A percentile compares a stretch with the other conserved stretches of the same genome.
These are phyloP conservation scores for Morpho achilles DNA, from an alignment of 2,888 invertebrate species.

Conservation along the genomic window DNA sequence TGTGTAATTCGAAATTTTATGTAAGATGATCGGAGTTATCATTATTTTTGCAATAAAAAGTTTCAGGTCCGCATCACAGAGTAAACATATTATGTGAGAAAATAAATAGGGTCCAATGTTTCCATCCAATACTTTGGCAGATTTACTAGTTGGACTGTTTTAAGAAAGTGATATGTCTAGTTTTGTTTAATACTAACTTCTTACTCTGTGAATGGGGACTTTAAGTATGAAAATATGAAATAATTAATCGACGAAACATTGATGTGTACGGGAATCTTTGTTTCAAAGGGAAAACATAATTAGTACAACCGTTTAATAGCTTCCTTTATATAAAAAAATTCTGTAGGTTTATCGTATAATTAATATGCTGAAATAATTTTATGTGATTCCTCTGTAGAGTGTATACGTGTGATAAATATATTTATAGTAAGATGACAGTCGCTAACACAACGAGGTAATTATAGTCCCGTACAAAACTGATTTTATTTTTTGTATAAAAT, in stretches of 20 bases:
- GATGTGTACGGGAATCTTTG: slow-evolving; percentile 77
- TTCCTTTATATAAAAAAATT: slow-evolving; percentile 15
- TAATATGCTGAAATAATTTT: slow-evolving; percentile 20
- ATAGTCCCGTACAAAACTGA: slow-evolving; percentile 67
- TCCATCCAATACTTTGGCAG: slow-evolving; percentile 70
- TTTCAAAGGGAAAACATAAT: slow-evolving; percentile 73
- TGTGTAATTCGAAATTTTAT: slow-evolving; percentile 39
- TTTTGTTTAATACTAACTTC: slow-evolving; percentile 54
- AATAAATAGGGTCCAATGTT: slow-evolving; percentile 71
- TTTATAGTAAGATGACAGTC: slow-evolving; percentile 72
- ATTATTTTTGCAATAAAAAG: slow-evolving; percentile 48
- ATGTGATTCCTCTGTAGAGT: slow-evolving; percentile 52
- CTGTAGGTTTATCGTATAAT: slow-evolving; percentile 8
- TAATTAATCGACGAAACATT: slow-evolving; percentile 55
- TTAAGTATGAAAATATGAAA: slow-evolving; percentile 40
- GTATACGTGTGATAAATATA: slow-evolving; percentile 69
- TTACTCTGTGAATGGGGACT: slow-evolving; percentile 61
- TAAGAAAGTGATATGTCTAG: slow-evolving; percentile 60
- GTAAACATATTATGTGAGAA: slow-evolving; percentile 45
- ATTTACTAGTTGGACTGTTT: slow-evolving; percentile 63
- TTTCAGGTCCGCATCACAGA: slow-evolving; percentile 60
- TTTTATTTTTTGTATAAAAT: slow-evolving; percentile 79
- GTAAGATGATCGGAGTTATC: slow-evolving; percentile 46
- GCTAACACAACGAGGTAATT: slow-evolving; percentile 70
- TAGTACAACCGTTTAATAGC: slow-evolving; percentile 38